phyloP scores from a whole-genome alignment of 2,888 invertebrate species.

The Dichetophora obliterata region DNA sequence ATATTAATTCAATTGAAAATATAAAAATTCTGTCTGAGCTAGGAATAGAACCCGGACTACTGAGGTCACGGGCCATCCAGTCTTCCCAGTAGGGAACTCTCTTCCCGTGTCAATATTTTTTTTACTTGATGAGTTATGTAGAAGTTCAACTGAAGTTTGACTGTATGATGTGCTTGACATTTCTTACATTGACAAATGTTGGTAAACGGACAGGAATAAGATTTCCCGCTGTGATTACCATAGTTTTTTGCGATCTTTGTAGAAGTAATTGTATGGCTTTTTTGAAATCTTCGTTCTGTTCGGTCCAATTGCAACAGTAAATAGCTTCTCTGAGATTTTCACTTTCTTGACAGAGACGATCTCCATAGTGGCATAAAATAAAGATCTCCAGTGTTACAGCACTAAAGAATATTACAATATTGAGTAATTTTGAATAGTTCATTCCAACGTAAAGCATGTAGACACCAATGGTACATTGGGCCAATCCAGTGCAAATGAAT shows the following conservation, averaged over 20 bases:
- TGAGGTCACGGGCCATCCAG: too few species aligned
- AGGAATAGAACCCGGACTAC: too few species aligned
- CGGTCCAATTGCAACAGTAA: constrained; percentile 73
- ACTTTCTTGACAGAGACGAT: constrained; percentile 70
- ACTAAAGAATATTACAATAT: constrained; percentile 57
- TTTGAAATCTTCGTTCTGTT: constrained; percentile 70
- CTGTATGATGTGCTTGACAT: background rate
- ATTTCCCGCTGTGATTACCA: constrained; percentile 71
- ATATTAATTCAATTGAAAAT: too few species aligned
- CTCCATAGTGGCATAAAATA: constrained; percentile 72
- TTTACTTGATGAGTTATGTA: too few species aligned
- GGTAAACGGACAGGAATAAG: constrained; percentile 71
- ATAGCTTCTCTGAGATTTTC: constrained; percentile 70
- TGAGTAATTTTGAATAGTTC: constrained; percentile 44
- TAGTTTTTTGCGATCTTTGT: constrained; percentile 71
- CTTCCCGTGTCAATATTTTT: too few species aligned
- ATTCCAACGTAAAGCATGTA: constrained; percentile 65
- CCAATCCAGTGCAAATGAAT: constrained; percentile 69
- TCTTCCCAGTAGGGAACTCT: too few species aligned
- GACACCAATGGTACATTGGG: constrained; percentile 66
- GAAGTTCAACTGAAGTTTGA: too few species aligned
- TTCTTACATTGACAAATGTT: constrained; percentile 70
- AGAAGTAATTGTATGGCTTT: constrained; percentile 68
- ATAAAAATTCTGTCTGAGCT: too few species aligned
- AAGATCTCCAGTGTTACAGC: constrained; percentile 71